Base-by-base conservation (phyloP, 2,888 invertebrate genomes). In the Apocheima hispidaria region DNA sequence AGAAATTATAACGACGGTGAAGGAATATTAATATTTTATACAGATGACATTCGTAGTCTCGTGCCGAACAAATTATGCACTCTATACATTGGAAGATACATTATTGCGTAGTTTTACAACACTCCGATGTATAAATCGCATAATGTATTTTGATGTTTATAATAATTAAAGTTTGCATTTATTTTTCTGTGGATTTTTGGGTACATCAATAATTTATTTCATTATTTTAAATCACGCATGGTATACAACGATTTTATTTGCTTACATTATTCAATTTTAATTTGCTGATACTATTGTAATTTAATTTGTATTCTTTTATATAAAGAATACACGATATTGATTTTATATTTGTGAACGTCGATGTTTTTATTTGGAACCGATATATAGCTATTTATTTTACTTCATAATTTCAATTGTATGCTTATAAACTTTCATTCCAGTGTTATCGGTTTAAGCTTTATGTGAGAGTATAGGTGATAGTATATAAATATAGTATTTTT, bases 361-460 rank as follows among this genome's bases (percentile, higher is more conserved):
- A 63, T 69, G 61, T 71, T 68, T 66, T 63, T 72, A 65, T 66
- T 61, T 30, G 1, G 18, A 44, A 58, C 59, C 68, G 56, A 58
- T 68, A 41, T 63, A 60, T 6, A 54, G 73, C 69, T 74, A 75
- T 75, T 77, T 77, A 77, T 76, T 68, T 74, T 65, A 26, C 36
- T 77, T 79, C 74, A 77, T 74, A 74, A 77, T 75, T 75, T 82
- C 76, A 78, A 79, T 84, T 74, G 81, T 84, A 86, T 87, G 85
- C 87, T 84, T 86, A 78, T 77, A 73, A 86, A 83, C 81, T 87
- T 84, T 88, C 92, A 92, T 92, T 92, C 92, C 92, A 92, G 86
- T 88, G 84, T 85, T 82, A 82, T 87, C 81, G 86, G 82, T 83
- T 73, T 89, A 87, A 90, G 89, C 86, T 88, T 89, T 89, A 89